Conservation (phyloP, 2,113 vertebrate species). For the Acrocephalus kingi region DNA sequence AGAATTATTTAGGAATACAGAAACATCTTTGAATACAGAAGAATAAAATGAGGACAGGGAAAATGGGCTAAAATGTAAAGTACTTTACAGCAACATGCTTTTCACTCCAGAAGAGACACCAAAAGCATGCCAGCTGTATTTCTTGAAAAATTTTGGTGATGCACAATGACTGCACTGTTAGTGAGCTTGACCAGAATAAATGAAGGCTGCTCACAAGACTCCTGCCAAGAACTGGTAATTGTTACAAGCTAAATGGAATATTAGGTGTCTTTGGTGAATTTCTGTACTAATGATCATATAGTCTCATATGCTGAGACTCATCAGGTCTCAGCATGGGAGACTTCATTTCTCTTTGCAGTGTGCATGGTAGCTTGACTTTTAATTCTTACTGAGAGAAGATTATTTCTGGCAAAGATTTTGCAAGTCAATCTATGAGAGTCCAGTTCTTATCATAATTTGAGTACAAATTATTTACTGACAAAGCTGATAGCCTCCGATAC, state of each 20-base stretch:
- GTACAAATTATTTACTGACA: neutral
- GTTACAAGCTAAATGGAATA: neutral
- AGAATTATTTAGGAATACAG: constrained; percentile 23
- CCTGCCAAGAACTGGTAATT: neutral
- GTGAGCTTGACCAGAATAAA: neutral
- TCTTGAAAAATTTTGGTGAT: neutral
- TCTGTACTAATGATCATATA: neutral
- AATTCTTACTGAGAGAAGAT: neutral
- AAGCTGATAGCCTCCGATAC: neutral
- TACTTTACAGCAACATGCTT: neutral
- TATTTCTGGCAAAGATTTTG: neutral
- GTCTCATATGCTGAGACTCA: neutral
- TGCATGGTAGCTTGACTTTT: neutral
- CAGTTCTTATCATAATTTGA: neutral
- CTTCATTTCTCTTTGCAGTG: neutral
- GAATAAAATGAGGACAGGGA: neutral
- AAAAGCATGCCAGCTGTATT: neutral
- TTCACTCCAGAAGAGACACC: neutral
- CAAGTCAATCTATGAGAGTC: neutral
- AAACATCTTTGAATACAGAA: neutral
- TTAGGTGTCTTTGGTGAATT: neutral
- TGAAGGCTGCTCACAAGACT: neutral
- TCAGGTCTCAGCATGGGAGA: neutral
- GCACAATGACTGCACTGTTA: neutral
- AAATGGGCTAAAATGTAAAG: neutral